Evolutionary conservation across 2,888 invertebrate species (phyloP), one percentile per base, ranked within the genome.

Genomic region (Nemurella pictetii): DNA sequence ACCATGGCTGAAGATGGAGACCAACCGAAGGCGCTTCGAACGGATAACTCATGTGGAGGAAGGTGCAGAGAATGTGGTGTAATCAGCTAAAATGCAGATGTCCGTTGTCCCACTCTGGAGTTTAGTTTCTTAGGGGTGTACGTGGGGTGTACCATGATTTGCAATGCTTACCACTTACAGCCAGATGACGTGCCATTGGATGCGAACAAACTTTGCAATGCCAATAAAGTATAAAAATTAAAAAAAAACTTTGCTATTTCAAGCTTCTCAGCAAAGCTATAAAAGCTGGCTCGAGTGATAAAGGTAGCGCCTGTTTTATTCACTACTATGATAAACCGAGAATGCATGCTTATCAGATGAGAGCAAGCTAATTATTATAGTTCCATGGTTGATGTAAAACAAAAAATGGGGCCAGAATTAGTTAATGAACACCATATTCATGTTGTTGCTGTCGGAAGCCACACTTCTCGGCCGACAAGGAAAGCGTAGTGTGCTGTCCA

Each of bases 41-140:
- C 3, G 83, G 0, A 0, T n/a, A n/a, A n/a, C 0, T 20, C 80
- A 80, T 0, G 28, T 5, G 28, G 84, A 36, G 78, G 55, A 7
- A 81, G 55, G 26, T 30, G 28, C 4, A 27, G 78, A 78, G 78
- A 30, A 29, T 78, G 26, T 12, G 30, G 80, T 30, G 30, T 80
- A 80, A 80, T 80, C 80, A 80, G 29, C 80, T 80, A 80, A 80
- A 29, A n/a, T 80, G 29, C 80, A 29, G 32, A 80, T n/a, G 75
- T 26, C 26, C 26, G 12, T 28, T 80, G 80, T n/a, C 80, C 30
- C 5, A 30, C 12, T 75, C n/a, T 30, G 0, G 30, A 15, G 27
- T 7, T 78, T 20, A 27, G 27, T 30, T 78, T 30, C 15, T 20
- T 25, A 75, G 28, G 29, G 12, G 28, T 78, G 29, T 28, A 29